Evolutionary conservation across 2,888 invertebrate genomes (phyloP), one percentile per base, ranked within the genome.

Genomic region (Didymodactylos carnosus): DNA sequence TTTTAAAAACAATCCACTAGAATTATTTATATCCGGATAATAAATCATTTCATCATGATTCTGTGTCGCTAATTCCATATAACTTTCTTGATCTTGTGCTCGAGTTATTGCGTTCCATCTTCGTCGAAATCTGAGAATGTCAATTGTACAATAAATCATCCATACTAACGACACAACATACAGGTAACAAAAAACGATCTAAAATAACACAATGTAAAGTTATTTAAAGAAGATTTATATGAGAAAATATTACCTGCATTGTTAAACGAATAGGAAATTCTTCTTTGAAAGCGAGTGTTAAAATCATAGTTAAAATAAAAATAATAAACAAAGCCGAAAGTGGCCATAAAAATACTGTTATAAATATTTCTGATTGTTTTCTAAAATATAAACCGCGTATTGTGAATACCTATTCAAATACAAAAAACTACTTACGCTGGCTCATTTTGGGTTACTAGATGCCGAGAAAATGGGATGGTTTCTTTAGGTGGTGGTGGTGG

Each of bases 81-180:
- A 62, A 35, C 35, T 35, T 62, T 35, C 16, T 19, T 62, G 62
- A 62, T 62, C 62, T n/a, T 35, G 35, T 19, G 19, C 62, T n/a
- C 19, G 11, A 35, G 62, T 62, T 35, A 62, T 10, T 35, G 16
- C 19, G 4, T n/a, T 19, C 62, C 62, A 62, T 35, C n/a, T 29
- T 35, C n/a, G 62, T 19, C 62, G 62, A 62, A 62, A 62, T 71
- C 62, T 71, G 5, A 43, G 23, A 40, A 70, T 70, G 23, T 74
- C 74, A 40, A 71, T 16, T 25, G 46, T 53, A 19, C 51, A 51
- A 41, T 39, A 71, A 7, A 71, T 62, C 16, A 74, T 49, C 53
- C 74, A 51, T 39, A 53, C 19, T 6, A 74, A 71, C 8, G 70
- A 70, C 39, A 71, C 23, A 23, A 74, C 11, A 53, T 69, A 74